phyloP scores from a whole-genome alignment of 2,888 invertebrate species.

The Cheilosia variabilis region DNA sequence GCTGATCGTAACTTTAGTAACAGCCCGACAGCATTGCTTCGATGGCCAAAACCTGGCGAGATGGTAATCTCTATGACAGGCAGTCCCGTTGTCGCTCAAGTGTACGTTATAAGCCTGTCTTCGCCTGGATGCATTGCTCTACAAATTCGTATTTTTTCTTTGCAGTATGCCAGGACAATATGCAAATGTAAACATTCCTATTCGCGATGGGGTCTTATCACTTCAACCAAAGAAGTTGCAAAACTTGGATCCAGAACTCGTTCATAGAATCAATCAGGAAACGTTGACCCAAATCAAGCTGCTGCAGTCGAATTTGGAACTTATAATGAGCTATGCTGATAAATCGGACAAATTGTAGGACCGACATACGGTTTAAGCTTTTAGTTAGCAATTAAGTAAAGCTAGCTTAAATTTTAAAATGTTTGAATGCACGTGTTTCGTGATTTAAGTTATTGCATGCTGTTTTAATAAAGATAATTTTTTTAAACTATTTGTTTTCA shows the following conservation, averaged over 20 bases:
- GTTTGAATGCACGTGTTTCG: no score
- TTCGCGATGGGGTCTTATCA: conserved; percentile 82
- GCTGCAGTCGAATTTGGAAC: conserved; percentile 81
- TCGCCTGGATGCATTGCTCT: neutral
- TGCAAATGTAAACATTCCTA: conserved; percentile 83
- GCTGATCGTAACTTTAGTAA: conserved; percentile 80
- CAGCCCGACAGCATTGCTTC: conserved; percentile 80
- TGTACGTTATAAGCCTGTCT: conserved; percentile 78
- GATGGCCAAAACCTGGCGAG: conserved; percentile 83
- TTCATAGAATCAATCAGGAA: conserved; percentile 80
- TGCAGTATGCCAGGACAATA: conserved; percentile 80
- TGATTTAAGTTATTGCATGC: no score
- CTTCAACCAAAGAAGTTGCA: conserved; percentile 82
- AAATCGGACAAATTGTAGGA: conserved; percentile 26
- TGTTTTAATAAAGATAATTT: no score
- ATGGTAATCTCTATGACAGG: conserved; percentile 82
- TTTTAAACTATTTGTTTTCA: no score
- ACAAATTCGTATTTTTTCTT: neutral
- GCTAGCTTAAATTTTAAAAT: no score
- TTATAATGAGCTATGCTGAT: conserved; percentile 81
- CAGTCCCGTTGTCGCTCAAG: conserved; percentile 82
- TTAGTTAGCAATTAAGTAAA: no score
- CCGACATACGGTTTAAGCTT: no score
- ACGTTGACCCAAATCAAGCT: conserved; percentile 82
- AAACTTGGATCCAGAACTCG: conserved; percentile 78